phyloP scores from a whole-genome alignment of 2,888 invertebrate genomes.

The Meandrusa payeni region DNA sequence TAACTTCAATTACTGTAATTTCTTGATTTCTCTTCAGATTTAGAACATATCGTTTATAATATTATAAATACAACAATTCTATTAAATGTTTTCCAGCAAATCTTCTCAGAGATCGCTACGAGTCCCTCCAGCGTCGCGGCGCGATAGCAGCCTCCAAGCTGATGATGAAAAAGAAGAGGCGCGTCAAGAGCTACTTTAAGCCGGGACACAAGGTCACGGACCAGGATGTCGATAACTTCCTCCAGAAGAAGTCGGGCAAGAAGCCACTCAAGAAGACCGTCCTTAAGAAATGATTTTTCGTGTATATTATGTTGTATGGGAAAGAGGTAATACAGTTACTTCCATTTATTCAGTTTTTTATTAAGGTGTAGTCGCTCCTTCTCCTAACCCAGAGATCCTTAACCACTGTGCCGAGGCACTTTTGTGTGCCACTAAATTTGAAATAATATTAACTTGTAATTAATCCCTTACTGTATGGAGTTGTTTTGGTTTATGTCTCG shows the following conservation, averaged over 20 bases:
- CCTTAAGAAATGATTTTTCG: slow-evolving; percentile 5
- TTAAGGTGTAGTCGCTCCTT: too few relatives aligned
- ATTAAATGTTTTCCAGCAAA: slow-evolving; percentile 71
- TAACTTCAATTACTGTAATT: too few relatives aligned
- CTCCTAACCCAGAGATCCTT: too few relatives aligned
- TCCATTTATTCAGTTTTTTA: not conserved
- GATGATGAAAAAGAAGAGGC: slow-evolving; percentile 84
- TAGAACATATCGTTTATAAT: too few relatives aligned
- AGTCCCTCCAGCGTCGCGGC: slow-evolving; percentile 93
- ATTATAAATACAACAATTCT: too few relatives aligned
- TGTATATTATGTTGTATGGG: not conserved
- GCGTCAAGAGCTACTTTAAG: slow-evolving; percentile 86
- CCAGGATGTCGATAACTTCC: slow-evolving; percentile 64
- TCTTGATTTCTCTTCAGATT: too few relatives aligned
- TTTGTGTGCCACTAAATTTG: too few relatives aligned
- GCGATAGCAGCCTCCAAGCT: slow-evolving; percentile 88
- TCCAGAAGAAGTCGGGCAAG: slow-evolving; percentile 30
- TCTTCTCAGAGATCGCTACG: slow-evolving; percentile 91
- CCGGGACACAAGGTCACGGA: slow-evolving; percentile 78
- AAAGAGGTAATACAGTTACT: slow-evolving; percentile 6
- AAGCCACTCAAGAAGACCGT: slow-evolving; percentile 6
- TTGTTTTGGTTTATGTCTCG: too few relatives aligned
- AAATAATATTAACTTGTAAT: too few relatives aligned
- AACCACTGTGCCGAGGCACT: too few relatives aligned
- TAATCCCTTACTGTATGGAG: too few relatives aligned